phyloP scores from a whole-genome alignment of 2,113 vertebrate genomes.

The Eudorcas thomsonii region DNA sequence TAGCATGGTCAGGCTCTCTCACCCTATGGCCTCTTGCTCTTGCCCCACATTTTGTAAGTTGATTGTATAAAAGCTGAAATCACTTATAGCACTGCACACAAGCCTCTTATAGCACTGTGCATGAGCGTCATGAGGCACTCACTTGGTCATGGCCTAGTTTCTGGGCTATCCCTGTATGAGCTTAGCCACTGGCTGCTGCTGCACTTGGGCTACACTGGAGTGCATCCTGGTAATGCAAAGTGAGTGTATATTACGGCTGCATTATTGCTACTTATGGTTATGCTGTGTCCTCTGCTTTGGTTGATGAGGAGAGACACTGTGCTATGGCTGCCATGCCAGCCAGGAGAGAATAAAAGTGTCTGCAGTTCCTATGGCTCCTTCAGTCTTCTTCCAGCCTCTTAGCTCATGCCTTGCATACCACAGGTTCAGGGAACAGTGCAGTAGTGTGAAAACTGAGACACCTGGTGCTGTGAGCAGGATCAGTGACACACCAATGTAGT shows the following conservation, averaged over 20 bases:
- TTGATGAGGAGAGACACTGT: not conserved
- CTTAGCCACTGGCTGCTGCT: not conserved
- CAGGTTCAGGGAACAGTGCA: not conserved
- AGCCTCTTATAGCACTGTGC: not conserved
- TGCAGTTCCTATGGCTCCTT: not conserved
- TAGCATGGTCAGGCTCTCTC: no score
- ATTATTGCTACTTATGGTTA: not conserved
- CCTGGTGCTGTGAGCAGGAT: not conserved
- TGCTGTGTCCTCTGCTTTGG: not conserved
- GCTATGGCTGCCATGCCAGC: accelerated
- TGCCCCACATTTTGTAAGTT: no score
- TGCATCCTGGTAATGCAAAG: not conserved
- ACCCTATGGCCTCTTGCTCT: no score
- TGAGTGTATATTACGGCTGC: not conserved
- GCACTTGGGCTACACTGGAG: accelerated
- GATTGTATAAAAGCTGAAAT: not conserved
- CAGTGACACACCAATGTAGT: not conserved
- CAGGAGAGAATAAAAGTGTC: not conserved
- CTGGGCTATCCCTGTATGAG: not conserved
- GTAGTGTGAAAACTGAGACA: not conserved
- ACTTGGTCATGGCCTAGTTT: not conserved
- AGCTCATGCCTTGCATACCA: not conserved
- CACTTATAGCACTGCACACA: not conserved
- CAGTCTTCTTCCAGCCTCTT: not conserved
- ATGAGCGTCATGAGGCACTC: not conserved